Evolutionary conservation across 2,113 vertebrate species (phyloP).

Genomic region (Phyllostomus hastatus): DNA sequence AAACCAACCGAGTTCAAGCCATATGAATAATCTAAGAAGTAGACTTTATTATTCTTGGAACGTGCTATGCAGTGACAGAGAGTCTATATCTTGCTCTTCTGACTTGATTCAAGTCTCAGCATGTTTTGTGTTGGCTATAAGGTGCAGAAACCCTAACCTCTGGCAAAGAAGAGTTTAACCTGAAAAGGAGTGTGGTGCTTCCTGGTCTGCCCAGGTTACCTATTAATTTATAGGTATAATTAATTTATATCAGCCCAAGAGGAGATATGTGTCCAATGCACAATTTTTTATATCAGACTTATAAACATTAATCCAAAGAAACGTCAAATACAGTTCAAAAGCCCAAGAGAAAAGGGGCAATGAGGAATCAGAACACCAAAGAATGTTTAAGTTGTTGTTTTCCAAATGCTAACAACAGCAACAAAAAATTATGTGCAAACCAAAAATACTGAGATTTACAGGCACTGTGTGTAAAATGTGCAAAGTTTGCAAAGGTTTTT

Average conservation of each 20-base stretch:
- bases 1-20: background rate
- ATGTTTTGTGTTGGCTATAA: background rate
- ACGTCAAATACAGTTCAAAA: conserved; percentile 33
- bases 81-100: background rate
- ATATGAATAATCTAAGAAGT: conserved; percentile 30
- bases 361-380: conserved; percentile 54
- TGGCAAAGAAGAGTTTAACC: background rate
- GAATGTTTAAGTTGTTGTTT: conserved; percentile 45
- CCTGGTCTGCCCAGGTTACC: conserved; percentile 35
- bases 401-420: conserved; percentile 40
- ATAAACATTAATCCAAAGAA: conserved; percentile 21
- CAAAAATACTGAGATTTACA: conserved; percentile 71
- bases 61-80: background rate
- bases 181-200: background rate
- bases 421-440: conserved; percentile 32
- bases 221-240: conserved; percentile 46
- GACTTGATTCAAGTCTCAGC: background rate
- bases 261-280: conserved; percentile 46
- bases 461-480: conserved; percentile 82
- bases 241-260: background rate
- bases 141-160: background rate
- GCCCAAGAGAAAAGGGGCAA: conserved; percentile 25
- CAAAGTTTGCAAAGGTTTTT: conserved; percentile 78
- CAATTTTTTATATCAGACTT: conserved; percentile 27
- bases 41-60: conserved; percentile 63